phyloP scores from a whole-genome alignment of 1,140 invertebrate species.

The Pentalonia nigronervosa region DNA sequence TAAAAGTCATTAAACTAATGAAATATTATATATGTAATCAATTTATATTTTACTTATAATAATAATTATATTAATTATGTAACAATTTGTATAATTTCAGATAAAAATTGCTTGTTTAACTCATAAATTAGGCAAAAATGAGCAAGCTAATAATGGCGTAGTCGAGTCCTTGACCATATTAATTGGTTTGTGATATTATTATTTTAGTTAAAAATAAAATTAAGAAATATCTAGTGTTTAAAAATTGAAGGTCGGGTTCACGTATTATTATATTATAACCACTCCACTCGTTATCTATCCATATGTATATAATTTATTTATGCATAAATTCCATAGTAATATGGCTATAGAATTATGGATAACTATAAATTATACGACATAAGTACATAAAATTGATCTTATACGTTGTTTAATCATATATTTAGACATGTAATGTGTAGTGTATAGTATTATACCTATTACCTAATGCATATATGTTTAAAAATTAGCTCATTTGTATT shows the following conservation, averaged over 20 bases:
- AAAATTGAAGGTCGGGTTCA: not conserved
- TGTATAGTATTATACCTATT: too few relatives aligned
- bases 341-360: too few relatives aligned
- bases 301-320: not conserved
- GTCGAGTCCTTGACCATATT: conserved; percentile 21
- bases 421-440: too few relatives aligned
- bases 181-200: not conserved
- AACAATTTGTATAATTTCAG: not conserved
- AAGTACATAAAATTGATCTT: too few relatives aligned
- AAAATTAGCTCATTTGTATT: too few relatives aligned
- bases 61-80: not conserved
- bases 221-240: not conserved
- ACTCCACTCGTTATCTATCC: not conserved
- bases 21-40: not conserved
- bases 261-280: not conserved
- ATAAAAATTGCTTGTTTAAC: not conserved
- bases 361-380: too few relatives aligned
- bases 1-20: not conserved
- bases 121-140: conserved; percentile 3
- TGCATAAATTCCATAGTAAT: not conserved
- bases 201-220: not conserved
- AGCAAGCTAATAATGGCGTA: not conserved
- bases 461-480: too few relatives aligned
- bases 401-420: too few relatives aligned
- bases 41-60: not conserved